phyloP scores from a whole-genome alignment of 2,113 vertebrate genomes.

The Hydrochoerus hydrochaeris region DNA sequence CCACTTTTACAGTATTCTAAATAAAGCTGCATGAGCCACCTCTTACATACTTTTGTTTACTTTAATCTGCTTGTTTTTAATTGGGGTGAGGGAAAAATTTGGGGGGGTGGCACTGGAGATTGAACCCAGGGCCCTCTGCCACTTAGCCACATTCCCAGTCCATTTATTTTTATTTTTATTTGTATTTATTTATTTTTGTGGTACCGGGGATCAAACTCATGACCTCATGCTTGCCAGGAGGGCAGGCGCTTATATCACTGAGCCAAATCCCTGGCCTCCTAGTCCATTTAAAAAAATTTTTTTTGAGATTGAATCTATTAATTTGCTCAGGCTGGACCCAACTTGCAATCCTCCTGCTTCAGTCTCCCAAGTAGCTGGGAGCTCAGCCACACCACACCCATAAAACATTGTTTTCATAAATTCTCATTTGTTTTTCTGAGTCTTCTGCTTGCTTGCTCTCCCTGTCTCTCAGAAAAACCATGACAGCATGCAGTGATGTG shows the following conservation, averaged over 20 bases:
- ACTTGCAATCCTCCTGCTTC: neutral
- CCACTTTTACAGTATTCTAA: neutral
- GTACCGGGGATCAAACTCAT: no score
- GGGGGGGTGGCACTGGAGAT: neutral
- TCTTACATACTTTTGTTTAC: neutral
- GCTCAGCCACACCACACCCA: neutral
- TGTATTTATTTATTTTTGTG: no score
- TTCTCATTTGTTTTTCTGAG: neutral
- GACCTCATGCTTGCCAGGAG: no score
- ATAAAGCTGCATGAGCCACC: neutral
- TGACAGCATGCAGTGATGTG: conserved; percentile 36
- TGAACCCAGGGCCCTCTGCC: neutral
- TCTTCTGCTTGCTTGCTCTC: neutral
- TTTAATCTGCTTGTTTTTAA: neutral
- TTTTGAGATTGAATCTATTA: neutral
- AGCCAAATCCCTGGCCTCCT: no score
- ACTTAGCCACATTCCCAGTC: neutral
- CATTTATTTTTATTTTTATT: no score
- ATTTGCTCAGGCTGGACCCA: neutral
- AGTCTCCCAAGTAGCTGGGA: neutral
- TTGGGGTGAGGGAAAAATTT: neutral
- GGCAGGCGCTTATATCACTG: no score
- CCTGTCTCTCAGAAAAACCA: no score
- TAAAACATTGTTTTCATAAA: neutral
- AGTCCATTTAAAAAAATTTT: neutral